Evolutionary conservation across 2,888 invertebrate genomes (phyloP).

Genomic region (Aphidius colemani): DNA sequence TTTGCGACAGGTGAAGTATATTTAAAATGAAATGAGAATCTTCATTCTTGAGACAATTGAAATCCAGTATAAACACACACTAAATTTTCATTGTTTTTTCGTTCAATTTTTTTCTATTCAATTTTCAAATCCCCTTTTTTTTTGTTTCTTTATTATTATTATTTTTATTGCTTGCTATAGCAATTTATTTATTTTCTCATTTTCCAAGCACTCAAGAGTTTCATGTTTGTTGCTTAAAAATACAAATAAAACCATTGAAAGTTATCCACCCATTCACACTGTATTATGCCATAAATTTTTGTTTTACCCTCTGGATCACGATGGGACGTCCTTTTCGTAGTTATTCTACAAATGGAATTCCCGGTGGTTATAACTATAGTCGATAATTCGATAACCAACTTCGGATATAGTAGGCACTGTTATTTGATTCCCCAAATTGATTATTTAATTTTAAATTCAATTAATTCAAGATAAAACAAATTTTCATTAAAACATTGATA

Average conservation of each 20-base stretch:
- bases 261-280: no score
- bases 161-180: neutral
- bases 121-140: no score
- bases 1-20: constrained; percentile 18
- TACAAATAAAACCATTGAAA: no score
- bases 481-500: neutral
- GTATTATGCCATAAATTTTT: constrained; percentile 20
- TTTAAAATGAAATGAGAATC: constrained; percentile 15
- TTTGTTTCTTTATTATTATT: neutral
- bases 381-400: constrained; percentile 27
- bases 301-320: neutral
- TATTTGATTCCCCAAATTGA: neutral
- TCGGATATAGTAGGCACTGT: neutral
- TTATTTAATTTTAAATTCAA: neutral
- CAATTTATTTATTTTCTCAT: constrained; percentile 14
- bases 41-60: constrained; percentile 3
- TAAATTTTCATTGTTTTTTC: no score
- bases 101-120: no score
- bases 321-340: constrained; percentile 17
- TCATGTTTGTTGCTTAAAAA: no score
- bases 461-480: neutral
- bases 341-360: constrained; percentile 25
- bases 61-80: neutral
- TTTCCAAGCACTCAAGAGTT: neutral
- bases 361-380: constrained; percentile 14